Percentiles rank a stretch among this genome's conserved stretches.
phyloP scores from a whole-genome alignment of 2,113 vertebrate species.

The Phasianus colchicus region DNA sequence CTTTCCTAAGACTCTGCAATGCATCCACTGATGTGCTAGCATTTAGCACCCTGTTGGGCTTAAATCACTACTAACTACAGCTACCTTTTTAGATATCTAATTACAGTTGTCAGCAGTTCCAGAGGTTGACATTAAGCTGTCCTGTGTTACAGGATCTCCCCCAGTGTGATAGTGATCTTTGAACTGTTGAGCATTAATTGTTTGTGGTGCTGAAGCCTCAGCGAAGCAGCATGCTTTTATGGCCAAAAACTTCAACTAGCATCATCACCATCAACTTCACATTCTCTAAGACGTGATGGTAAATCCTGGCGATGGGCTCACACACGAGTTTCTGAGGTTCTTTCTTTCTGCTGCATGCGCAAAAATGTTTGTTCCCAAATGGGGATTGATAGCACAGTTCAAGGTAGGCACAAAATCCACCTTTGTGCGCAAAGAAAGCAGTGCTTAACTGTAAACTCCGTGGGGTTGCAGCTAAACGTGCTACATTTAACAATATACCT shows the following conservation, averaged over 20 bases:
- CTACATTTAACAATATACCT: conserved; percentile 49
- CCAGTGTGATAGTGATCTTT: background rate
- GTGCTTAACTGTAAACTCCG: background rate
- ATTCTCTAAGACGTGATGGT: background rate
- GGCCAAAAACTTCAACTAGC: background rate
- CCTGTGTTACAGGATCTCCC: background rate
- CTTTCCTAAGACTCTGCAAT: conserved; percentile 19
- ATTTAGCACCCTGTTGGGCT: conserved; percentile 22
- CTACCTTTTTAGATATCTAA: background rate
- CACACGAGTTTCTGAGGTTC: background rate
- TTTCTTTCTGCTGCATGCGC: background rate
- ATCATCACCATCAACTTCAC: background rate
- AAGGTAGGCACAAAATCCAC: background rate
- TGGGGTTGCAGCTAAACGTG: background rate
- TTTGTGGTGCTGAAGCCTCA: background rate
- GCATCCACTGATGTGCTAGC: conserved; percentile 3
- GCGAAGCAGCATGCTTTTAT: background rate
- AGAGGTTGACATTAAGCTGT: background rate
- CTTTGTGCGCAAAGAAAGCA: background rate
- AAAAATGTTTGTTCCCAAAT: background rate
- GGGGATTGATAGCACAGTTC: background rate
- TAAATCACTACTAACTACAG: conserved; percentile 46
- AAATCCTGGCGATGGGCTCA: background rate
- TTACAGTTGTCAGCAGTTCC: background rate
- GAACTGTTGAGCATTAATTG: background rate